phyloP scores from a whole-genome alignment of 2,888 invertebrate species.

The Hirtodrosophila cameraria region DNA sequence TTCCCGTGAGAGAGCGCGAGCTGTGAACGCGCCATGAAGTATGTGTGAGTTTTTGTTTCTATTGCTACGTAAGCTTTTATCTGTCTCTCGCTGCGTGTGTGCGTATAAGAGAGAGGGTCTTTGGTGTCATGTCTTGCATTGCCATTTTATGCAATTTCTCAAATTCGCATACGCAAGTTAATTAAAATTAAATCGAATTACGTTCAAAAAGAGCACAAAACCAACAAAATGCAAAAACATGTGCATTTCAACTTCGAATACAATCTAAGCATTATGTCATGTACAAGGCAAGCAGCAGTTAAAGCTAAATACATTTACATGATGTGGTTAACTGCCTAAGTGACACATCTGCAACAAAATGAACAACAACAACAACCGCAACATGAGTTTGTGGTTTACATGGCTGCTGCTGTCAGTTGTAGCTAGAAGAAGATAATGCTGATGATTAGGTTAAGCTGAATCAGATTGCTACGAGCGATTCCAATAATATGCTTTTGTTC shows the following conservation, averaged over 20 bases:
- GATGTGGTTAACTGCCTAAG: conserved; percentile 39
- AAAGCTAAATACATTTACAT: conserved; percentile 34
- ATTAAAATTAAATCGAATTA: conserved; percentile 35
- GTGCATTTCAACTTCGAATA: conserved; percentile 23
- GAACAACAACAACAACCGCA: conserved; percentile 13
- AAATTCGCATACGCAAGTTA: conserved; percentile 25
- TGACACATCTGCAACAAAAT: conserved; percentile 47
- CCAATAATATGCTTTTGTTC: conserved; percentile 35
- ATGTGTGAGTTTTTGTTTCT: conserved; percentile 49
- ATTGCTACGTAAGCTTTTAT: conserved; percentile 54
- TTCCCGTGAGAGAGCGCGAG: conserved; percentile 8
- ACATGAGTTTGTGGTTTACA: conserved; percentile 13
- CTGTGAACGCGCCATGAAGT: conserved; percentile 67
- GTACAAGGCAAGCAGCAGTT: conserved; percentile 45
- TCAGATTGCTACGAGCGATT: conserved; percentile 26
- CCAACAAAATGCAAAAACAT: background rate
- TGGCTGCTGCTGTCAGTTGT: conserved; percentile 12
- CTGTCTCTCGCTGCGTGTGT: conserved; percentile 5
- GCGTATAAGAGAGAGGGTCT: conserved; percentile 4
- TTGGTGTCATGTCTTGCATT: background rate
- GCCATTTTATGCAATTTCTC: conserved; percentile 33
- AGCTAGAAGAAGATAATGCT: conserved; percentile 13
- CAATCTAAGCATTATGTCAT: conserved; percentile 51
- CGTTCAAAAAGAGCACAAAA: conserved; percentile 19
- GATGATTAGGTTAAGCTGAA: conserved; percentile 29